Base-by-base conservation (phyloP, 2,113 vertebrate species). In the Seriola quinqueradiata region DNA sequence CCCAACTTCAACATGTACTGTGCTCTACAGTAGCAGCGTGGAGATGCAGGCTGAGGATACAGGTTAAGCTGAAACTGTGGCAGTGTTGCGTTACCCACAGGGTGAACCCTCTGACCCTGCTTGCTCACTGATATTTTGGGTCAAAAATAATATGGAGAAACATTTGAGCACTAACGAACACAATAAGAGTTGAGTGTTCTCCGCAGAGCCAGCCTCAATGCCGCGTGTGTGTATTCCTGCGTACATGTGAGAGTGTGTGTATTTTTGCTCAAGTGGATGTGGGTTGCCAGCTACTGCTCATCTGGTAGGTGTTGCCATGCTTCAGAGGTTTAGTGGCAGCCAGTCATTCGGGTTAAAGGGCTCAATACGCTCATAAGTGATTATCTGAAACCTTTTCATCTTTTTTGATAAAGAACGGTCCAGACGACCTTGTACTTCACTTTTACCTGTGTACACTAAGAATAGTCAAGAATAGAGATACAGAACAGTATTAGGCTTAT, bases 221-320 rank as follows among this genome's bases (percentile, higher is more conserved):
- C 32, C 46, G 7, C 2, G 13, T 34, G 9, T 34, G 59, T 34
- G 9, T 34, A 52, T 32, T 48, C 28, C 13, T 50, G 34, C 52
- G 17, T 46, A 54, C 28, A 55, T 25, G 38, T 10, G 40, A 38
- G 58, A 40, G 40, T 77, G 57, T 77, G 23, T 52, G 14, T 63
- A 64, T 70, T 71, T 81, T 50, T 40, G n/a, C 58, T 64, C 32
- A 59, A 66, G 64, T 83, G 59, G 4, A 57, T 58, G 73, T 79
- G 69, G 44, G 71, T 67, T 77, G 80, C 1, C 54, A 52, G 59
- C 54, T 57, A n/a, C 54, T 36, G 50, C 42, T 66, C 28, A 17
- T 73, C 52, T 67, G 13, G 66, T 59, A 40, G 70, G 71, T 77
- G 52, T 4, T 77, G 32, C 11, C 13, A 6, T 74, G 74, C 63